Conservation (phyloP, 2,797 vertebrate genomes). For the Muraenolepis orangiensis region DNA sequence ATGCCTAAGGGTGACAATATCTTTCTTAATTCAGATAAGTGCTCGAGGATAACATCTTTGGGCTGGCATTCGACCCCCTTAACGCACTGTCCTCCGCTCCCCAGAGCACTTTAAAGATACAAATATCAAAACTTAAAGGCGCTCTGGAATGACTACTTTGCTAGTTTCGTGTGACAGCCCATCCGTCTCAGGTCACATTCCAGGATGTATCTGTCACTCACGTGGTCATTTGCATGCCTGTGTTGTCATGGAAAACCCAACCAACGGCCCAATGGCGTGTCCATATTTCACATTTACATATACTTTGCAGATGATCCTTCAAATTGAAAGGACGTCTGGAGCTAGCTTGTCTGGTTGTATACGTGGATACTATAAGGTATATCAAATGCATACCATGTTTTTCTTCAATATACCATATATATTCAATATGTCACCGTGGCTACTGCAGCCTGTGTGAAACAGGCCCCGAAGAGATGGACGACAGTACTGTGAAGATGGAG, state of each 20-base stretch:
- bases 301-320: background rate
- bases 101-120: background rate
- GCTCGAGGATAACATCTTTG: too few relatives aligned
- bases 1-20: too few relatives aligned
- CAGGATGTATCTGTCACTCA: background rate
- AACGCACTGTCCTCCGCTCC: too few relatives aligned
- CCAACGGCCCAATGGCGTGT: background rate
- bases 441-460: too few relatives aligned
- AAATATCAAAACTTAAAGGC: background rate
- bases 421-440: too few relatives aligned
- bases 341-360: background rate
- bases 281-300: background rate
- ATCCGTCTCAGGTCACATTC: background rate
- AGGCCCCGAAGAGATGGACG: too few relatives aligned
- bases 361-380: background rate
- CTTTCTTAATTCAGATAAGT: too few relatives aligned
- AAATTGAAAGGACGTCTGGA: background rate
- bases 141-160: background rate
- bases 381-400: background rate
- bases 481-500: too few relatives aligned
- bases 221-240: background rate
- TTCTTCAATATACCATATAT: background rate
- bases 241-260: background rate
- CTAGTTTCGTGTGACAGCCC: background rate
- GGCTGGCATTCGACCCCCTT: too few relatives aligned